phyloP scores from a whole-genome alignment of 2,113 vertebrate genomes.

The Daubentonia madagascariensis region DNA sequence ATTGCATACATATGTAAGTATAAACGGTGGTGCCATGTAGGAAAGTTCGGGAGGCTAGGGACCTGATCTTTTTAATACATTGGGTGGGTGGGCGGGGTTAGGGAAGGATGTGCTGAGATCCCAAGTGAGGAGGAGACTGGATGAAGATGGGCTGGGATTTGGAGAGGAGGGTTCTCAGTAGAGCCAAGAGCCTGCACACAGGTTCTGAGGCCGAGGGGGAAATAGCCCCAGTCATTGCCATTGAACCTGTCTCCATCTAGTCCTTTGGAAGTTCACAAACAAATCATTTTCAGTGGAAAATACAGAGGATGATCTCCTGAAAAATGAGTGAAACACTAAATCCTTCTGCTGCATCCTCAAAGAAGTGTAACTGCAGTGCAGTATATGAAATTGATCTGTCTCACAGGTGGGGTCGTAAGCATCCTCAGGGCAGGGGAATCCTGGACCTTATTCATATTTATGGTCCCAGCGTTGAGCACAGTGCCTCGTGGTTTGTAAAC shows the following conservation, averaged over 20 bases:
- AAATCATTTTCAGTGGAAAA: background rate
- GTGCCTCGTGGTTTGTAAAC: background rate
- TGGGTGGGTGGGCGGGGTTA: too few species aligned
- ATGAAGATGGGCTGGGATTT: background rate
- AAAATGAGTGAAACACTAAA: background rate
- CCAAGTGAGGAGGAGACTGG: too few species aligned
- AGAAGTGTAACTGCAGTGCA: background rate
- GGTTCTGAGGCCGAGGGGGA: background rate
- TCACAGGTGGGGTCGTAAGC: accelerated
- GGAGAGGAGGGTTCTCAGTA: background rate
- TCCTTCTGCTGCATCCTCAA: background rate
- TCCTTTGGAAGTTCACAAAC: background rate
- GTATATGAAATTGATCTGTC: accelerated
- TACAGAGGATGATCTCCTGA: background rate
- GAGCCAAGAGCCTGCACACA: background rate
- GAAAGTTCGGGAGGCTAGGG: background rate
- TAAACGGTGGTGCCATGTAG: too few species aligned
- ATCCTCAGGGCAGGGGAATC: background rate
- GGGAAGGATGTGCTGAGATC: background rate
- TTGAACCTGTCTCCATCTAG: background rate
- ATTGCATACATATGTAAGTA: accelerated
- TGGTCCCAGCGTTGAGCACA: background rate
- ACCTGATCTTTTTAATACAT: background rate
- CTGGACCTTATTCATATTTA: background rate
- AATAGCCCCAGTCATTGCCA: accelerated